These are phyloP conservation scores for Hedychridium roseum DNA, from an alignment of 2,888 invertebrate genomes.

Conservation along the genomic window DNA sequence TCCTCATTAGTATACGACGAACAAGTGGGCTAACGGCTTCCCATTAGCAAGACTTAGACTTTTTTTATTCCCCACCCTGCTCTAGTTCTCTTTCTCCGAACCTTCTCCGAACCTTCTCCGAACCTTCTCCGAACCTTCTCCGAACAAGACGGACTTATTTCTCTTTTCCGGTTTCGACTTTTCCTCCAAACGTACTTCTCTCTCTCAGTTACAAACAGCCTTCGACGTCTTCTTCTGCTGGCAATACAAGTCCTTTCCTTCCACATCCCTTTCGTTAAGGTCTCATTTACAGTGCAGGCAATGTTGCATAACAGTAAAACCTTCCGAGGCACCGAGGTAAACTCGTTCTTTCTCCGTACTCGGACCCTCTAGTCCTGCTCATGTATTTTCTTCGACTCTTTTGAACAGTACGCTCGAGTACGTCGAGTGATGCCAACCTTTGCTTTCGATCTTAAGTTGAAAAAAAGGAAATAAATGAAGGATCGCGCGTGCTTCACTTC, in stretches of 20 bases:
- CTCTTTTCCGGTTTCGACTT: constrained; percentile 28
- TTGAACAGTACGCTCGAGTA: no score
- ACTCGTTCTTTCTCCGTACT: constrained; percentile 18
- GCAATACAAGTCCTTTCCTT: no score
- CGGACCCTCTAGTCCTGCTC: background rate
- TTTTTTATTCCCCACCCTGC: constrained; percentile 12
- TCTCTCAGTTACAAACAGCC: no score
- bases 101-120: constrained; percentile 1
- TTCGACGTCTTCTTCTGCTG: no score
- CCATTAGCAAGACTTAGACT: constrained; percentile 34
- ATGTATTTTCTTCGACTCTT: constrained; percentile 3
- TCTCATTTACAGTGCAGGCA: constrained; percentile 41
- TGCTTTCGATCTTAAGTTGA: no score
- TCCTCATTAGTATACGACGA: constrained; percentile 61
- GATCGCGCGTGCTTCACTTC: constrained; percentile 1
- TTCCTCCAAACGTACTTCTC: constrained; percentile 1
- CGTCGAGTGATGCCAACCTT: no score
- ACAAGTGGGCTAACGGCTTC: constrained; percentile 59
- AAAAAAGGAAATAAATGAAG: constrained; percentile 1
- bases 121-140: constrained; percentile 13
- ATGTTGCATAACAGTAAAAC: constrained; percentile 59
- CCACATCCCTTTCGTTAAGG: no score
- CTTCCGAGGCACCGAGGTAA: constrained; percentile 29
- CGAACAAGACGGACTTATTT: no score
- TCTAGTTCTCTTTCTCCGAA: constrained; percentile 2